These are phyloP conservation scores for Melinaea menophilus DNA, from an alignment of 2,888 invertebrate genomes.

Conservation along the genomic window DNA sequence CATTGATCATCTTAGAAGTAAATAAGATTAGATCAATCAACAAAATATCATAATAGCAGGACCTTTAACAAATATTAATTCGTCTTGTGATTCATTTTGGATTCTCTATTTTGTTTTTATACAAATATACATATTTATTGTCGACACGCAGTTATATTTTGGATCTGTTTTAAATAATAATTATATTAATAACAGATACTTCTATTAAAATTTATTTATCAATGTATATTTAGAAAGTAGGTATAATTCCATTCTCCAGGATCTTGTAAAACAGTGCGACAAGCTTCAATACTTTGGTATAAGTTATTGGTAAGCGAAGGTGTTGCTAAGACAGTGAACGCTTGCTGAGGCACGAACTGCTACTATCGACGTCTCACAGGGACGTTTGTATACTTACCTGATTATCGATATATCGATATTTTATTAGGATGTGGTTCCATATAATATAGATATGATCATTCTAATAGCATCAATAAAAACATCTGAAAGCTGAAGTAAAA, in stretches of 20 bases:
- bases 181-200: too few relatives aligned
- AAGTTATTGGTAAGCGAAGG: slow-evolving; percentile 58
- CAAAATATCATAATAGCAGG: not conserved
- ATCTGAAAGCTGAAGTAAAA: too few relatives aligned
- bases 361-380: slow-evolving; percentile 42
- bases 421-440: not conserved
- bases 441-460: not conserved
- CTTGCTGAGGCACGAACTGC: slow-evolving; percentile 66
- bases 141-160: too few relatives aligned
- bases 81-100: too few relatives aligned
- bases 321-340: slow-evolving; percentile 59
- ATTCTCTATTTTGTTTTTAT: too few relatives aligned
- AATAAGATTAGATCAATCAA: not conserved
- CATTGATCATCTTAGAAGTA: not conserved
- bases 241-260: slow-evolving; percentile 4
- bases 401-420: slow-evolving; percentile 37
- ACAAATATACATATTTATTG: too few relatives aligned
- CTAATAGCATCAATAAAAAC: too few relatives aligned
- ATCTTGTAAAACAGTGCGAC: slow-evolving; percentile 6
- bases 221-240: not conserved
- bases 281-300: slow-evolving; percentile 31
- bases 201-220: too few relatives aligned
- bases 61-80: too few relatives aligned
- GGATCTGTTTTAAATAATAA: too few relatives aligned
- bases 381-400: slow-evolving; percentile 31